Percentiles rank a stretch among this genome's conserved stretches.
Conservation (phyloP, 30 jellyfish, hydroid and myxozoan genomes). For the Hydractinia echinata region DNA sequence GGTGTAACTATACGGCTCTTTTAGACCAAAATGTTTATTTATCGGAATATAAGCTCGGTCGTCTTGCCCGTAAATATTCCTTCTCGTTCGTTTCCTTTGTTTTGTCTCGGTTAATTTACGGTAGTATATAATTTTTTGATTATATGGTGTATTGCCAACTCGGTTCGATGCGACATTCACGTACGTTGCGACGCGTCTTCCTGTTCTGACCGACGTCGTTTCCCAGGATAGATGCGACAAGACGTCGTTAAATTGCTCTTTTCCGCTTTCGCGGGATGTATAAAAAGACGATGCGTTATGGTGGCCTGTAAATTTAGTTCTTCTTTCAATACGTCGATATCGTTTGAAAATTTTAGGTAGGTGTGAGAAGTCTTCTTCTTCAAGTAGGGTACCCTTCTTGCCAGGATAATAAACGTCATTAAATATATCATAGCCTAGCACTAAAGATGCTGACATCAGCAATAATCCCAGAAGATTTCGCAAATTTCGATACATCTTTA, state of each 20-base stretch:
- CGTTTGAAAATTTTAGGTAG: constrained; percentile 11
- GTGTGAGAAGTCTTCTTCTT: background rate
- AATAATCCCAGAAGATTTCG: no score
- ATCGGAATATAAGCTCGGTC: constrained; percentile 82
- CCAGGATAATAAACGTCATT: constrained; percentile 39
- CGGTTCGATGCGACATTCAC: constrained; percentile 4
- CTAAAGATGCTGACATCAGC: no score
- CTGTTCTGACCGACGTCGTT: constrained; percentile 74
- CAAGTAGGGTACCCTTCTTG: background rate
- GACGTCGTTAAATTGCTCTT: constrained; percentile 11
- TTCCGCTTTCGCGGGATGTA: constrained; percentile 46
- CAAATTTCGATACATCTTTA: no score
- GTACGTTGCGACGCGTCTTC: constrained; percentile 72
- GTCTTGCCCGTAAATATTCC: constrained; percentile 85
- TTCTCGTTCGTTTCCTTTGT: constrained; percentile 33
- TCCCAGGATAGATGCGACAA: constrained; percentile 76
- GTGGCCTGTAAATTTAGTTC: constrained; percentile 69
- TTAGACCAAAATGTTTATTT: constrained; percentile 56
- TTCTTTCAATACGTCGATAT: constrained; percentile 49
- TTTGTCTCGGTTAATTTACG: background rate
- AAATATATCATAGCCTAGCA: constrained; percentile 12
- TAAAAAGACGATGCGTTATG: constrained; percentile 55
- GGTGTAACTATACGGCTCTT: constrained; percentile 79
- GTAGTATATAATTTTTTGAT: background rate
- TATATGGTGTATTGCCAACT: background rate